A percentile compares a stretch with the other conserved stretches of the same genome.
Conservation (phyloP, 2,888 invertebrate species). For the Microchrysa polita region DNA sequence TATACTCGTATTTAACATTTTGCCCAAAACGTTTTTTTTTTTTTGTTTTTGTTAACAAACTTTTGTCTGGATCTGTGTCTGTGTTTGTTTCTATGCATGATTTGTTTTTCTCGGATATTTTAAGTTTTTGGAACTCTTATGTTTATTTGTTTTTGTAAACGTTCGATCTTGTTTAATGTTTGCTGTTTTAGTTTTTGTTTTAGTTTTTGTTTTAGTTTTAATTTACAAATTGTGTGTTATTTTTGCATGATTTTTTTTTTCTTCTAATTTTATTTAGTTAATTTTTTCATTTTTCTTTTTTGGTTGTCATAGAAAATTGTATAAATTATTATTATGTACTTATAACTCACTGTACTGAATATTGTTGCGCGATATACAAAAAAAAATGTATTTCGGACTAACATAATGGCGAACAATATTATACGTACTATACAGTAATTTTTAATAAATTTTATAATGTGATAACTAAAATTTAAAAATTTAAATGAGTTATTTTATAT, state of each 20-base stretch:
- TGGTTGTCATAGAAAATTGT: constrained; percentile 22
- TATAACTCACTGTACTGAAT: constrained; percentile 24
- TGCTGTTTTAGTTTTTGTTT: neutral
- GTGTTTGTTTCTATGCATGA: neutral
- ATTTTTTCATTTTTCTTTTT: neutral
- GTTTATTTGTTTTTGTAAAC: neutral
- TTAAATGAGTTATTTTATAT: neutral
- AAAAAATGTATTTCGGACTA: too few relatives aligned
- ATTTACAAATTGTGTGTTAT: neutral
- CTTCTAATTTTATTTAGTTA: neutral
- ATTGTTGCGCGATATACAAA: constrained; percentile 1
- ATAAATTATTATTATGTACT: too few relatives aligned
- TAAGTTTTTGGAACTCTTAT: neutral
- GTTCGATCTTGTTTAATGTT: neutral
- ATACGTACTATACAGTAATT: too few relatives aligned
- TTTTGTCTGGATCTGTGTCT: neutral
- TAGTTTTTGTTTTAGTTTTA: neutral
- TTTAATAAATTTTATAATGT: too few relatives aligned
- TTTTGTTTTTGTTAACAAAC: neutral
- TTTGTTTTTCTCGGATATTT: neutral
- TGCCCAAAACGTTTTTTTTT: constrained; percentile 7
- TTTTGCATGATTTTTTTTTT: neutral
- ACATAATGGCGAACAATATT: too few relatives aligned
- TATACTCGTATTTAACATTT: constrained; percentile 24
- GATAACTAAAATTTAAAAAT: neutral